phyloP scores from a whole-genome alignment of 2,888 invertebrate species.

The Lathronympha strigana region DNA sequence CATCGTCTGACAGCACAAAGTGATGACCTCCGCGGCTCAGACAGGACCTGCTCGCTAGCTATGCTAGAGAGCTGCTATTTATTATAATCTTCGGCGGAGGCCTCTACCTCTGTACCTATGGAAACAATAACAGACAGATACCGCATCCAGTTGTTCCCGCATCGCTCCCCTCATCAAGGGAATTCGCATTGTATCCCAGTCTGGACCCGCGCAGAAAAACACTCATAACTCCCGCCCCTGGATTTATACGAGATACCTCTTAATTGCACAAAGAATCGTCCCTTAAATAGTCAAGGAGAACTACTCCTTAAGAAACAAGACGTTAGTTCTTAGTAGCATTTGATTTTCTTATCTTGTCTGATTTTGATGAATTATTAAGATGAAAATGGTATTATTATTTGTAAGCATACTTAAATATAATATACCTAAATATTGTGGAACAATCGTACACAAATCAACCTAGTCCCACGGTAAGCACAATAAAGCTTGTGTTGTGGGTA shows the following conservation, averaged over 20 bases:
- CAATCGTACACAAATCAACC: no score
- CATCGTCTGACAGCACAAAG: no score
- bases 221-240: conserved; percentile 54
- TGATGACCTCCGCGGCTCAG: no score
- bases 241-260: conserved; percentile 33
- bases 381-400: no score
- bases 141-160: conserved; percentile 53
- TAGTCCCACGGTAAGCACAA: no score
- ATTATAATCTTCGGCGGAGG: neutral
- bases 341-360: no score
- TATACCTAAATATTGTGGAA: no score
- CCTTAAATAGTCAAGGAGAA: no score
- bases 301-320: neutral
- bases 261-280: conserved; percentile 35
- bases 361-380: no score
- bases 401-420: no score
- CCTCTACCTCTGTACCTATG: neutral
- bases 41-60: neutral
- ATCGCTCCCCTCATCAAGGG: conserved; percentile 67
- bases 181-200: conserved; percentile 72
- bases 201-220: conserved; percentile 63
- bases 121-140: conserved; percentile 32
- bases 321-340: conserved; percentile 17
- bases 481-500: no score
- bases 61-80: neutral